Percentiles rank a stretch among this genome's conserved stretches.
These are phyloP conservation scores for Cathartes aura DNA, from an alignment of 2,113 vertebrate species.

Conservation along the genomic window DNA sequence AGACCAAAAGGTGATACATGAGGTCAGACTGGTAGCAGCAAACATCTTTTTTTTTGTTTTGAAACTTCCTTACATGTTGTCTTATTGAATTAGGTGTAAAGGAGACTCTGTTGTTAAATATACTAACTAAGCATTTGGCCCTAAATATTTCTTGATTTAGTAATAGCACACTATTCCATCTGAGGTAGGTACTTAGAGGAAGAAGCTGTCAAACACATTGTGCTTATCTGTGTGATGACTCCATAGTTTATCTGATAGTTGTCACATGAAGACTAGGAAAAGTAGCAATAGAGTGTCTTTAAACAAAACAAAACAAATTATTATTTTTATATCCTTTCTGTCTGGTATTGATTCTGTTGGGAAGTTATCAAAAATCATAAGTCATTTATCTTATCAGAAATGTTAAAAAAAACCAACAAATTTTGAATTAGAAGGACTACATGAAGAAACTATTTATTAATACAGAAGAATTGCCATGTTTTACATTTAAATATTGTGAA, in stretches of 20 bases:
- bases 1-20: neutral
- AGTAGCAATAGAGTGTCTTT: neutral
- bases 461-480: conserved; percentile 50
- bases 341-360: neutral
- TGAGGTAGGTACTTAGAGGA: neutral
- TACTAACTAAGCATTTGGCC: neutral
- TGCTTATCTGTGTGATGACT: neutral
- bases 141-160: neutral
- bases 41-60: neutral
- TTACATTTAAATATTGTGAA: conserved; percentile 47
- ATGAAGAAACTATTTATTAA: conserved; percentile 58
- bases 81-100: neutral
- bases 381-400: conserved; percentile 23
- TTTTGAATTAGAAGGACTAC: conserved; percentile 49
- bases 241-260: neutral
- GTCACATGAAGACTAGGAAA: neutral
- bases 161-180: neutral
- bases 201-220: neutral
- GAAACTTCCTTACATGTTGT: neutral
- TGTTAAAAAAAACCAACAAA: neutral
- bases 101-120: neutral
- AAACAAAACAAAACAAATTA: neutral
- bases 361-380: neutral
- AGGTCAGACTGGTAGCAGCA: neutral
- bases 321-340: neutral